Base-by-base conservation (phyloP, 2,797 vertebrate genomes). In the Poecilia gillii region DNA sequence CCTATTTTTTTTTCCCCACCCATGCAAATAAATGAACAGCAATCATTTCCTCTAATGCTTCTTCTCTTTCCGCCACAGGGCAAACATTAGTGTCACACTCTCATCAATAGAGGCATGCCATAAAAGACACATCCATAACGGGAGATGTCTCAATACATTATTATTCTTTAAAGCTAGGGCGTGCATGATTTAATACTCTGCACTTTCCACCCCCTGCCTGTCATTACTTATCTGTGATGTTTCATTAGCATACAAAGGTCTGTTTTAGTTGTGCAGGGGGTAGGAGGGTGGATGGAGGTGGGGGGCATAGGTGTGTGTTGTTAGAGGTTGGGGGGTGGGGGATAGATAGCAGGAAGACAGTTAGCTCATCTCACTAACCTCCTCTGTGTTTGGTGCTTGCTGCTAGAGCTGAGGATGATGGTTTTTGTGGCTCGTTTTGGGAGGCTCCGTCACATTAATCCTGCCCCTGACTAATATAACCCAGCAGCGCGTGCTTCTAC, bases 51-150 rank as follows among this genome's bases (percentile, higher is more conserved):
- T 91, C 86, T 81, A 81, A 85, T 82, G 87, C 79, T 71, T 64
- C 79, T 74, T 88, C 75, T 82, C 83, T 85, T 55, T 23, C 80
- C 82, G 91, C 95, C 93, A 92, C 88, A 76, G 94, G 95, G 92
- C 90, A 95, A 79, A 92, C 92, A 96, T 96, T 95, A 96, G 89
- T 92, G 90, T 94, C 89, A 84, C 76, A 80, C 86, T 91, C 90
- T 84, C 84, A 91, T 92, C 93, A 87, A 92, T 90, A 82, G 89
- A 87, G 87, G 79, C 90, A 88, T 88, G 90, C 94, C 94, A 95
- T 95, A 93, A 95, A 96, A 94, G 88, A 91, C 92, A 93, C 93
- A 96, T 96, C 94, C 95, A 93, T 94, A 96, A 94, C 89, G 53
- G 55, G 76, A 84, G 88, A 93, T 79, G 64, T 87, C 92, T 92